These are phyloP conservation scores for Sinelater perroti DNA, from an alignment of 2,888 invertebrate species.

Conservation along the genomic window DNA sequence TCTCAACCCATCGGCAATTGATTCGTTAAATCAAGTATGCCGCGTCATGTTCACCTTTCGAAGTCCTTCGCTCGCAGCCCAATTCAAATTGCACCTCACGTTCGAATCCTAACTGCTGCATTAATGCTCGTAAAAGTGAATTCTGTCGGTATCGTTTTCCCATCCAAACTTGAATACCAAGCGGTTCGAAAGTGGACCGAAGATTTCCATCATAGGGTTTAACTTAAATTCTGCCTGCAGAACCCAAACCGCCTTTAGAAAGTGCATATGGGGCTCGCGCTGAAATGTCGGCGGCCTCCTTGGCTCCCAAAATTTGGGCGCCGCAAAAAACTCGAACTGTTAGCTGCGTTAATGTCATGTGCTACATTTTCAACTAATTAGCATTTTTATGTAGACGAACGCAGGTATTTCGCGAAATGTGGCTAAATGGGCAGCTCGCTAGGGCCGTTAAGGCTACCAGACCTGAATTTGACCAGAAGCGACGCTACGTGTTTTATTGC, in stretches of 20 bases:
- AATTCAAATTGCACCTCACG: conserved; percentile 10
- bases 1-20: too few species aligned
- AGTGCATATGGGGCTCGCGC: too few species aligned
- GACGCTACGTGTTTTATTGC: too few species aligned
- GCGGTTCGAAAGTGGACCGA: too few species aligned
- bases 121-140: conserved; percentile 1
- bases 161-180: too few species aligned
- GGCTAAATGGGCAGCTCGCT: background rate
- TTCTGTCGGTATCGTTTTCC: too few species aligned
- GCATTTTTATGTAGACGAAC: conserved; percentile 5
- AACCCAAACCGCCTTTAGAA: too few species aligned
- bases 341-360: conserved; percentile 4
- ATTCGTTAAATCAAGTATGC: conserved; percentile 13
- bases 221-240: too few species aligned
- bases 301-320: background rate
- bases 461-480: conserved; percentile 11
- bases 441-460: conserved; percentile 3
- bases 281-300: conserved; percentile 2
- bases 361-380: conserved; percentile 18
- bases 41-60: conserved; percentile 11
- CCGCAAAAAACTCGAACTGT: conserved; percentile 4
- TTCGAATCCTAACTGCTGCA: background rate
- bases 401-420: conserved; percentile 9
- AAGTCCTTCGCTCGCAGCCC: conserved; percentile 8
- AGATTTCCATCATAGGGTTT: too few species aligned